These are phyloP conservation scores for Temnothorax curvispinosus DNA, from an alignment of 1,140 invertebrate species.

Conservation along the genomic window DNA sequence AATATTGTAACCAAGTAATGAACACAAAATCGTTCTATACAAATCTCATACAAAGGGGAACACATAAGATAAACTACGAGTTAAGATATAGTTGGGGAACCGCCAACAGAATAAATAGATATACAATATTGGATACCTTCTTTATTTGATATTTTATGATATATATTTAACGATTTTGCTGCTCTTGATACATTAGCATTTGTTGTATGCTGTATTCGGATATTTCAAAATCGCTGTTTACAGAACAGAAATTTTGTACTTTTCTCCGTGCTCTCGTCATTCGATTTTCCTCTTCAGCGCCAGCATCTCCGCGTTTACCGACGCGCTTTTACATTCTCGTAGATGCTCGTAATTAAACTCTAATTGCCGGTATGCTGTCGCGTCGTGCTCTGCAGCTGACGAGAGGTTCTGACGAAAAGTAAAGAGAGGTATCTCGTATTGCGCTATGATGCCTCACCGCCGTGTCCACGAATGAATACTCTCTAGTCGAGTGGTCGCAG, in stretches of 20 bases:
- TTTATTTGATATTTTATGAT: neutral
- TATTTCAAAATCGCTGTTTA: neutral
- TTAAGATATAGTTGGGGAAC: neutral
- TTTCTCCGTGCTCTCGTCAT: neutral
- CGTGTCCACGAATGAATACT: constrained; percentile 48
- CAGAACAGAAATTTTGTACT: neutral
- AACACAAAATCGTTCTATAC: neutral
- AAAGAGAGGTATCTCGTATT: constrained; percentile 32
- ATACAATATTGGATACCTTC: neutral
- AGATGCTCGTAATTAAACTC: constrained; percentile 68
- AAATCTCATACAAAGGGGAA: neutral
- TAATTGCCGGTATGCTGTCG: constrained; percentile 57
- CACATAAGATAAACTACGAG: neutral
- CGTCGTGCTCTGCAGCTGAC: constrained; percentile 5
- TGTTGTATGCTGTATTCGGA: neutral
- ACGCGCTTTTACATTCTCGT: constrained; percentile 40
- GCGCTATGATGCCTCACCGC: constrained; percentile 12
- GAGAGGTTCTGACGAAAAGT: constrained; percentile 53
- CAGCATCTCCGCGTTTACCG: neutral
- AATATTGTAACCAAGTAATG: neutral
- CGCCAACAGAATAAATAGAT: neutral
- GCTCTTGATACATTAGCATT: neutral
- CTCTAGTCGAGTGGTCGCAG: constrained; percentile 55
- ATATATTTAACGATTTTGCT: neutral
- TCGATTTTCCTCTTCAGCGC: neutral